A percentile compares a stretch with the other conserved stretches of the same genome.
These are phyloP conservation scores for Brachyalestes nurse DNA, from an alignment of 2,797 vertebrate genomes.

Conservation along the genomic window DNA sequence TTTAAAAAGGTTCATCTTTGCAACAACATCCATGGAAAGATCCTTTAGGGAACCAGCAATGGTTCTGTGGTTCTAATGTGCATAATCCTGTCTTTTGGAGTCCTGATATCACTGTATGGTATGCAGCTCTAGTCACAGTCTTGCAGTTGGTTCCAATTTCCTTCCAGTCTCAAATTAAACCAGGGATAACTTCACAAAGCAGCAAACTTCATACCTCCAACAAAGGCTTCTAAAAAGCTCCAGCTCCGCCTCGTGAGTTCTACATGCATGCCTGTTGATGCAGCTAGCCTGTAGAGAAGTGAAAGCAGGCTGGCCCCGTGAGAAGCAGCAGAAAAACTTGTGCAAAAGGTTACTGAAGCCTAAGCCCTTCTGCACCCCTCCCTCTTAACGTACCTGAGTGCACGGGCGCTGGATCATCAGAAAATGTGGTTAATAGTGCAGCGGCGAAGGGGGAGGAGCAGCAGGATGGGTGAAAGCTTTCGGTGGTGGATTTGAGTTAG, in stretches of 20 bases:
- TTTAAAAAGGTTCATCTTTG: too few relatives aligned
- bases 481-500: not conserved
- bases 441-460: not conserved
- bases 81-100: too few relatives aligned
- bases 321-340: constrained; percentile 6
- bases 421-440: not conserved
- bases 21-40: too few relatives aligned
- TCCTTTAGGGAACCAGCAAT: too few relatives aligned
- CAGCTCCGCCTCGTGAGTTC: not conserved
- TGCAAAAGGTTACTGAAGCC: constrained; percentile 2
- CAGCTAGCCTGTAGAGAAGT: constrained; percentile 36
- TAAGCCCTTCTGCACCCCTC: not conserved
- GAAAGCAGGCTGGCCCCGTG: constrained; percentile 39
- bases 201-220: not conserved
- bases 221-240: not conserved
- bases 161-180: not conserved
- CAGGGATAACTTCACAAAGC: not conserved
- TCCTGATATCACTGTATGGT: not conserved
- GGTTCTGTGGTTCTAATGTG: too few relatives aligned
- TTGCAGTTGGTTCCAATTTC: not conserved
- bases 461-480: not conserved
- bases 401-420: not conserved
- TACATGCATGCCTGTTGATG: not conserved
- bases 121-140: not conserved
- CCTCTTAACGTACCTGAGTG: not conserved